phyloP scores from a whole-genome alignment of 2,113 vertebrate genomes.

The Siniperca chuatsi region DNA sequence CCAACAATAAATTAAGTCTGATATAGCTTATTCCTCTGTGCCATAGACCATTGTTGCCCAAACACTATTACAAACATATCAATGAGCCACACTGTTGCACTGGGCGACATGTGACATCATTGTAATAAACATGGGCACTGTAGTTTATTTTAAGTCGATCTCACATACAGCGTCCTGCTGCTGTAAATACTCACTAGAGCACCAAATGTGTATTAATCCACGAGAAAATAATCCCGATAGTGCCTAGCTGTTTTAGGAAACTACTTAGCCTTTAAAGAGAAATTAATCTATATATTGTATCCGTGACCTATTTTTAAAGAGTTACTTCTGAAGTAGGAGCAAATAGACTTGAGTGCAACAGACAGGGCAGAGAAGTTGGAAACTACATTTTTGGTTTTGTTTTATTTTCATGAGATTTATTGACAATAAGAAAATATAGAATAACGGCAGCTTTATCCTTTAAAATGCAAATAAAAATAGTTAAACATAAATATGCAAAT shows the following conservation, averaged over 20 bases:
- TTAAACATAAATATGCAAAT: background rate
- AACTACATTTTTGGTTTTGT: constrained; percentile 12
- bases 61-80: background rate
- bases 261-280: background rate
- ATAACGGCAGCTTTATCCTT: background rate
- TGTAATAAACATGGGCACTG: background rate
- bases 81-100: background rate
- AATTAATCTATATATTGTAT: background rate
- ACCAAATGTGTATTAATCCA: background rate
- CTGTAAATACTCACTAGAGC: background rate
- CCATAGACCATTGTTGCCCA: too few species aligned
- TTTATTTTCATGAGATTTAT: constrained; percentile 16
- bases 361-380: too few species aligned
- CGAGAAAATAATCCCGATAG: background rate
- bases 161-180: background rate
- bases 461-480: background rate
- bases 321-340: background rate
- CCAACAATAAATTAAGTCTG: background rate
- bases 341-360: too few species aligned
- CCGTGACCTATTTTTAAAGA: background rate
- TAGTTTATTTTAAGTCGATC: background rate
- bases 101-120: background rate
- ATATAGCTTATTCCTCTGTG: background rate
- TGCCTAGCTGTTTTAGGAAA: background rate
- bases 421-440: background rate